phyloP scores from a whole-genome alignment of 2,113 vertebrate genomes.

The Pelecanoides urinatrix region DNA sequence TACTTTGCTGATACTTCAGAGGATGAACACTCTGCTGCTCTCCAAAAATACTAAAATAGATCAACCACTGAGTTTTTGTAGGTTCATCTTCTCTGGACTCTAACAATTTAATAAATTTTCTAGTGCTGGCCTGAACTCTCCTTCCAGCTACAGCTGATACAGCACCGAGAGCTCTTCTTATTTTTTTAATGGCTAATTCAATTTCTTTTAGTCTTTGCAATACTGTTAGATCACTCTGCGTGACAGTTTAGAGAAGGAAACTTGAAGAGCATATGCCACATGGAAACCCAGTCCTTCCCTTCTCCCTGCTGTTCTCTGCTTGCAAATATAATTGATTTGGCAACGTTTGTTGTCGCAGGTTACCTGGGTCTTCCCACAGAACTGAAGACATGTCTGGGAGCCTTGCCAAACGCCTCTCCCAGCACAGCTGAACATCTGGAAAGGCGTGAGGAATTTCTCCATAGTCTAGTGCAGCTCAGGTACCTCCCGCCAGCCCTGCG shows the following conservation, averaged over 20 bases:
- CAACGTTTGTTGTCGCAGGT: neutral
- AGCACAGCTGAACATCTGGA: neutral
- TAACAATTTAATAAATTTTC: conserved; percentile 4
- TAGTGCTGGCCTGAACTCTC: neutral
- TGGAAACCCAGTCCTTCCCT: neutral
- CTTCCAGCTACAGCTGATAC: neutral
- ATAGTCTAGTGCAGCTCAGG: neutral
- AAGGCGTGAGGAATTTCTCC: neutral
- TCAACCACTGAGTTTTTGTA: neutral
- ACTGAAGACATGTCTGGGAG: neutral
- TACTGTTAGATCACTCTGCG: neutral
- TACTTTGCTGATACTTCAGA: neutral
- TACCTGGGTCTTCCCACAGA: neutral
- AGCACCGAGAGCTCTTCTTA: neutral
- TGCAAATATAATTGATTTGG: neutral
- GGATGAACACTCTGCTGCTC: neutral
- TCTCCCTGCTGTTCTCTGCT: neutral
- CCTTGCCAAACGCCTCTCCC: neutral
- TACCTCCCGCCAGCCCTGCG: neutral
- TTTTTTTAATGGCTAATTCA: conserved; percentile 11
- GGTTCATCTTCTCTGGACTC: conserved; percentile 5
- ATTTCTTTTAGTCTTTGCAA: neutral
- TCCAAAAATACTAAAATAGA: neutral
- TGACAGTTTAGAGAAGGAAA: neutral
- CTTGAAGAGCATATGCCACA: neutral